Base-by-base conservation (phyloP, 2,888 invertebrate genomes). In the Acanthosepion pharaonis region DNA sequence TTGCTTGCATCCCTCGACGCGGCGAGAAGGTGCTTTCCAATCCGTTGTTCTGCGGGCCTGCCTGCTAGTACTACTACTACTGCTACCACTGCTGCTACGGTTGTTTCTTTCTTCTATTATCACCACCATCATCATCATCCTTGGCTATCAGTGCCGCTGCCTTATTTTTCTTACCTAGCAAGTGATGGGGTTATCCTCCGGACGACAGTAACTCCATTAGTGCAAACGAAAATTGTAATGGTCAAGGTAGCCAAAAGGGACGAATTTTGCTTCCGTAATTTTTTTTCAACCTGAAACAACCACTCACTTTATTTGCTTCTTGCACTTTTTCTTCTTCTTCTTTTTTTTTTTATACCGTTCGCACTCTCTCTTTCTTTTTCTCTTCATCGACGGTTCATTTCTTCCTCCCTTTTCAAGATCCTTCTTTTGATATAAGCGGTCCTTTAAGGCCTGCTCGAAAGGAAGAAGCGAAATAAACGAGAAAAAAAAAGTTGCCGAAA, bases 21-120 rank as follows among this genome's bases (percentile, higher is more conserved):
- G 78, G 78, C 78, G 78, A 78, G 78, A 78, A 78, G 78, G 78
- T 78, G 78, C 78, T 78, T 78, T 78, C 78, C 78, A 78, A n/a
- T 78, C 78, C 33, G 78, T 78, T n/a, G 11, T 78, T 78, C 78
- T 78, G n/a, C 78, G n/a, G 78, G 78, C 78, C 78, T 78, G 18
- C 33, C n/a, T n/a, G 33, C n/a, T 78, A n/a, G 9, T 78, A 78
- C n/a, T 78, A 78, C n/a, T 78, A 78, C 18, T n/a, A 64, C 25
- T 59, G 5, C 20, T 59, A n/a, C 78, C 33, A 23, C 78, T 78
- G 15, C 78, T 78, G 78, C n/a, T 33, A 11, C n/a, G 11, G n/a
- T n/a, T 33, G 15, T n/a, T 28, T 78, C 9, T 33, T 33, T 33
- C 5, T 28, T 25, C 20, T 64, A 8, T 64, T 25, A 64, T 64